Base-by-base conservation (phyloP, 2,113 vertebrate species). In the Lampris incognitus region DNA sequence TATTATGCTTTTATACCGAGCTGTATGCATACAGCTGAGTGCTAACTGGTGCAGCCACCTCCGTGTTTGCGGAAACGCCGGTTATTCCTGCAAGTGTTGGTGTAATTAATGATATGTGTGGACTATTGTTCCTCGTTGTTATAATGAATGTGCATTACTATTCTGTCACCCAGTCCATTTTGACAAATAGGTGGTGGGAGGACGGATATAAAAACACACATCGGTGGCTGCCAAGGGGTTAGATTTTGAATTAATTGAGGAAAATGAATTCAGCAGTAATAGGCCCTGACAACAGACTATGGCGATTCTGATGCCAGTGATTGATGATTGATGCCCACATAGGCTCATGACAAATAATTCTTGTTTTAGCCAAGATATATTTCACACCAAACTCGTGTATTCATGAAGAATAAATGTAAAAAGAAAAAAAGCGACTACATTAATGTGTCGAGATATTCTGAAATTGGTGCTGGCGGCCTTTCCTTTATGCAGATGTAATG, bases 241-340 rank as follows among this genome's bases (percentile, higher is more conserved):
- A 88, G 91, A 92, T 90, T 94, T 91, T 87, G 92, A 93, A 94
- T 93, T 94, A 95, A 94, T 95, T 94, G 92, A 94, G 92, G 92
- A 86, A 94, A 94, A 94, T 94, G 90, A 92, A 94, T 94, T 93
- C 93, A 92, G 90, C 79, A 66, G 91, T 94, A 93, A 93, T 93
- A 92, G 92, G 90, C 87, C 85, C 88, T 91, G 92, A 94, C 93
- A 94, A 90, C 91, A 93, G 84, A 93, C 85, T 86, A 88, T 88
- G 89, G 93, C 89, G 87, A 86, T 89, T 93, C 82, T 93, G 92
- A 94, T 93, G 90, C 79, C 77, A 64, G 85, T 92, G 94, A 94
- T 92, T 92, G 93, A 93, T 93, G 91, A 90, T 88, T 94, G 91
- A 93, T 92, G 88, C 84, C 83, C 87, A 83, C 84, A 66, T 87